Conservation (phyloP, 2,888 invertebrate species). For the Philereme vetulata region DNA sequence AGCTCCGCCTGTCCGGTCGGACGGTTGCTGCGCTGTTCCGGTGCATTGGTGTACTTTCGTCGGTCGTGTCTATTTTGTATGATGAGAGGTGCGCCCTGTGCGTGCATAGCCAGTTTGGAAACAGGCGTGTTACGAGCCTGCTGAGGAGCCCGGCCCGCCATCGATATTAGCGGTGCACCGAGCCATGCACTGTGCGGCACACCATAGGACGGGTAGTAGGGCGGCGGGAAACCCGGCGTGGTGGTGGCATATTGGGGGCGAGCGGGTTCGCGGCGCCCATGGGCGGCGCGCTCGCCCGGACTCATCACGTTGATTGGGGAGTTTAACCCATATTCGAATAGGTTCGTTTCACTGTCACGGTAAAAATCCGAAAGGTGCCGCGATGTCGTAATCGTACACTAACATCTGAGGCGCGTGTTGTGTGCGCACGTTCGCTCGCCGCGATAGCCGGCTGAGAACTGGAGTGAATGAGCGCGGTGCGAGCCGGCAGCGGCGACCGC, state of each 20-base stretch:
- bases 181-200: slow-evolving; percentile 87
- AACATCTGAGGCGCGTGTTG: slow-evolving; percentile 73
- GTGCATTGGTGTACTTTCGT: slow-evolving; percentile 70
- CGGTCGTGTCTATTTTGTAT: slow-evolving; percentile 86
- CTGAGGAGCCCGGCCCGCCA: slow-evolving; percentile 85
- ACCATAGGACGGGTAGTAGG: slow-evolving; percentile 79
- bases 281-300: slow-evolving; percentile 82
- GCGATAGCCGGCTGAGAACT: slow-evolving; percentile 77
- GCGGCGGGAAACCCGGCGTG: slow-evolving; percentile 80
- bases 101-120: slow-evolving; percentile 91
- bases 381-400: slow-evolving; percentile 81
- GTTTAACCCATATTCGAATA: slow-evolving; percentile 89
- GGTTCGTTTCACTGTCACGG: slow-evolving; percentile 78
- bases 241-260: slow-evolving; percentile 79
- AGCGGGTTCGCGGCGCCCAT: slow-evolving; percentile 81
- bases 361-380: slow-evolving; percentile 69
- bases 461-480: slow-evolving; percentile 77
- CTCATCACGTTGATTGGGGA: slow-evolving; percentile 75
- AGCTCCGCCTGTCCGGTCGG: slow-evolving; percentile 62
- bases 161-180: slow-evolving; percentile 92
- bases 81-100: slow-evolving; percentile 93
- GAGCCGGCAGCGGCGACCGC: slow-evolving; percentile 64
- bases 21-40: slow-evolving; percentile 74
- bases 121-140: slow-evolving; percentile 81
- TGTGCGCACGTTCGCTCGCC: slow-evolving; percentile 71